These are phyloP conservation scores for Slavum lentiscoides DNA, from an alignment of 2,888 invertebrate genomes.

Conservation along the genomic window DNA sequence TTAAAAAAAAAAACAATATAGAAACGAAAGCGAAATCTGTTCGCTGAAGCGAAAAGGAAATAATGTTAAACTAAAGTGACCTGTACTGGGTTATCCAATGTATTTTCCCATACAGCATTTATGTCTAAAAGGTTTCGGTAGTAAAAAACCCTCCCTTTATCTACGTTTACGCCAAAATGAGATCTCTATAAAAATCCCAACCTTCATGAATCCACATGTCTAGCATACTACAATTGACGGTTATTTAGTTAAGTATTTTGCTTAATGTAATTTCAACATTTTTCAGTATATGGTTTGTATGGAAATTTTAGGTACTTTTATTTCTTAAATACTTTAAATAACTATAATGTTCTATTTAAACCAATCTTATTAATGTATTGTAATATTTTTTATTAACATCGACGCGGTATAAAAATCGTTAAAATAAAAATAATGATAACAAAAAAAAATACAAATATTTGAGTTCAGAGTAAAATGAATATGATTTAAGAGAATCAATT, in stretches of 20 bases:
- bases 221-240: not conserved
- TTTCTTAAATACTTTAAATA: not conserved
- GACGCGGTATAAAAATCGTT: no score
- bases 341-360: not conserved
- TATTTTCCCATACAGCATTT: conserved; percentile 9
- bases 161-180: conserved; percentile 17
- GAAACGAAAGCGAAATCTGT: conserved; percentile 1
- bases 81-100: conserved; percentile 8
- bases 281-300: not conserved
- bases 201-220: conserved; percentile 8
- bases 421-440: no score
- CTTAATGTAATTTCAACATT: not conserved
- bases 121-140: conserved; percentile 36
- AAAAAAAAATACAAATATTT: no score
- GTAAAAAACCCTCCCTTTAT: conserved; percentile 28
- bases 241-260: conserved; percentile 8
- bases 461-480: no score
- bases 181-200: not conserved
- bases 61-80: conserved; percentile 35
- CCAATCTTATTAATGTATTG: no score
- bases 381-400: no score
- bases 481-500: no score
- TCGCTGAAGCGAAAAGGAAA: not conserved
- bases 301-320: no score
- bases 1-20: not conserved